Conservation (phyloP, 2,113 vertebrate species). For the Eulacestoma nigropectus region DNA sequence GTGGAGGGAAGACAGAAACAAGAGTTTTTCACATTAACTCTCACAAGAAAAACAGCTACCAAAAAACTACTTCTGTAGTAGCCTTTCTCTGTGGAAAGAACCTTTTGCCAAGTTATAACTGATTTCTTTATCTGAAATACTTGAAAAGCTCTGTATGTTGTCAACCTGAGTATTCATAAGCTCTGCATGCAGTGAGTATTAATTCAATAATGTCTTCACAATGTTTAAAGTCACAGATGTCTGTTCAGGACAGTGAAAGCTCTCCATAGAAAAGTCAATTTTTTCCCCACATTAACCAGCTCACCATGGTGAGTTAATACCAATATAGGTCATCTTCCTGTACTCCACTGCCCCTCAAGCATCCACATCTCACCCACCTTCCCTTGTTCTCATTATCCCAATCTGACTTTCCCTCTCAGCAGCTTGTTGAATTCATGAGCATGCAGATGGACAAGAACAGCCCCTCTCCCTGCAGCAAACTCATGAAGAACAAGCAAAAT, state of each 20-base stretch:
- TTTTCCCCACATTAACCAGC: neutral
- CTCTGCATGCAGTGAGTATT: neutral
- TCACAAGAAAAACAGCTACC: neutral
- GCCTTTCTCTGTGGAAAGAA: neutral
- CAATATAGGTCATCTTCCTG: neutral
- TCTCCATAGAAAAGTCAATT: neutral
- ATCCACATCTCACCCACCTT: neutral
- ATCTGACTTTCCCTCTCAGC: neutral
- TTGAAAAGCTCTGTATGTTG: neutral
- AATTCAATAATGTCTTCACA: neutral
- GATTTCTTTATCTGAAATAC: neutral
- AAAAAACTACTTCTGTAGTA: neutral
- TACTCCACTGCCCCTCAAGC: neutral
- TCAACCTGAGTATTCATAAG: neutral
- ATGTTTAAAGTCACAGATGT: neutral
- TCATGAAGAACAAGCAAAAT: neutral
- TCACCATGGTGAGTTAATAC: accelerated
- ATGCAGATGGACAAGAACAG: neutral
- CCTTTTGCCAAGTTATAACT: neutral
- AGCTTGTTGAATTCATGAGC: neutral
- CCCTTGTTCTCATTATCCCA: neutral
- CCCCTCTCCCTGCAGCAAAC: neutral
- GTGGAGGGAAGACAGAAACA: neutral
- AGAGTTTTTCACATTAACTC: neutral
- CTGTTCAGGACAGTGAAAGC: neutral